Evolutionary conservation across 2,113 vertebrate species (phyloP).

Genomic region (Myotis davidii): DNA sequence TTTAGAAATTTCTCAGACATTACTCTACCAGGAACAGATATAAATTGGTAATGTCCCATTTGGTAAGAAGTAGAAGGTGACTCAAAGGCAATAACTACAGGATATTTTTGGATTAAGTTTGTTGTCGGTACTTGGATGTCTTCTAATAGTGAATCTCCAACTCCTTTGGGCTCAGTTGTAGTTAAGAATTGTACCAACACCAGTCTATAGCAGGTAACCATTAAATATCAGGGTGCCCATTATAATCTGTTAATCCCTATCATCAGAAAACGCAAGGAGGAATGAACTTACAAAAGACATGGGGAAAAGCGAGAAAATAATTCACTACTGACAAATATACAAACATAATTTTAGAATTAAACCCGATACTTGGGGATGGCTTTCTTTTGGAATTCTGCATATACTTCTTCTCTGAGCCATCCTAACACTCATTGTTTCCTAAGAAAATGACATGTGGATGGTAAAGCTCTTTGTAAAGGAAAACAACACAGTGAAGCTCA

Average conservation of each 20-base stretch:
- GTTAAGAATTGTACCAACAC: not conserved
- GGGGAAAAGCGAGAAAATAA: not conserved
- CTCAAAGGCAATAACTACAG: not conserved
- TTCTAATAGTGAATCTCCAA: not conserved
- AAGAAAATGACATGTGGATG: not conserved
- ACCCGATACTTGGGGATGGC: not conserved
- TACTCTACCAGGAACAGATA: not conserved
- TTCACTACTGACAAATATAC: not conserved
- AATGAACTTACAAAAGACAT: not conserved
- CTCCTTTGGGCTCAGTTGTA: not conserved
- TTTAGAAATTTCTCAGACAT: not conserved
- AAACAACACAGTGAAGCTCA: not conserved
- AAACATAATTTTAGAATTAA: not conserved
- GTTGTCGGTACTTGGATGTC: not conserved
- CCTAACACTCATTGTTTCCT: not conserved
- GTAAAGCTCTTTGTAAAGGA: constrained; percentile 11
- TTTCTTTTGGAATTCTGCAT: constrained; percentile 16
- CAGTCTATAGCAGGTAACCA: not conserved
- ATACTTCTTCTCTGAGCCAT: not conserved
- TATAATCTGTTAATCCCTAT: not conserved
- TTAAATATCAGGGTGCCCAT: not conserved
- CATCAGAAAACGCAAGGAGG: not conserved
- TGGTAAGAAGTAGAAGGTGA: not conserved
- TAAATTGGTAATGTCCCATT: not conserved
- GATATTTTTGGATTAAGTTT: not conserved